A percentile compares a stretch with the other conserved stretches of the same genome.
Evolutionary conservation across 2,797 vertebrate species (phyloP).

Genomic region (Fundulus diaphanus): DNA sequence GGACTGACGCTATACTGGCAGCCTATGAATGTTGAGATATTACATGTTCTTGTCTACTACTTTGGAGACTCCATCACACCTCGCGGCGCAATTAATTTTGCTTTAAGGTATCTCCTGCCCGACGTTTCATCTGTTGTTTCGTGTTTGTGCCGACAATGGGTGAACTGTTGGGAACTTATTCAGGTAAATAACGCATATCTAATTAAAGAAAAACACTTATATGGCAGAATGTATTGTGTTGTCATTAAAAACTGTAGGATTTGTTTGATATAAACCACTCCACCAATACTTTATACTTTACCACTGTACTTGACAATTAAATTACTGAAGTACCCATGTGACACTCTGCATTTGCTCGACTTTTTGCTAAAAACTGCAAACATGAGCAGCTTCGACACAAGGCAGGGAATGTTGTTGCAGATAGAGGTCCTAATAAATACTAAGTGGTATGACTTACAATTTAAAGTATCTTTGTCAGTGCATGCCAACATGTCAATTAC

Average conservation of each 20-base stretch:
- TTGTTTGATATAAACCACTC: not conserved
- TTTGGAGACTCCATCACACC: constrained; percentile 66
- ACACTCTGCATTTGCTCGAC: constrained; percentile 6
- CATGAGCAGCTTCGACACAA: constrained; percentile 1
- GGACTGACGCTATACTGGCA: constrained; percentile 74
- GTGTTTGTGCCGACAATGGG: constrained; percentile 9
- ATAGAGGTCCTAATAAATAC: constrained; percentile 21
- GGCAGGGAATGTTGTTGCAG: constrained; percentile 10
- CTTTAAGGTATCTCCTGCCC: constrained; percentile 19
- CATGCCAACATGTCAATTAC: constrained; percentile 39
- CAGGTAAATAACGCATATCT: constrained; percentile 9
- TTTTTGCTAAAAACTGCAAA: constrained; percentile 27
- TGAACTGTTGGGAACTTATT: constrained; percentile 6
- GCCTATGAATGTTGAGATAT: constrained; percentile 74
- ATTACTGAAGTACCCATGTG: not conserved
- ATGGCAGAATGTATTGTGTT: not conserved
- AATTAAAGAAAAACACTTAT: not conserved
- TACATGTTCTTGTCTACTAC: constrained; percentile 60
- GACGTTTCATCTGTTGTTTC: constrained; percentile 9
- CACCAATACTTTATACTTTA: not conserved
- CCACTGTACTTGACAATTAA: not conserved
- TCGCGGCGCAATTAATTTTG: constrained; percentile 32
- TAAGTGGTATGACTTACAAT: constrained; percentile 31
- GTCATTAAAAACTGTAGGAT: not conserved
- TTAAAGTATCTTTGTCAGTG: constrained; percentile 31